Conservation (phyloP, 2,888 invertebrate species). For the Nasonovia ribisnigri region DNA sequence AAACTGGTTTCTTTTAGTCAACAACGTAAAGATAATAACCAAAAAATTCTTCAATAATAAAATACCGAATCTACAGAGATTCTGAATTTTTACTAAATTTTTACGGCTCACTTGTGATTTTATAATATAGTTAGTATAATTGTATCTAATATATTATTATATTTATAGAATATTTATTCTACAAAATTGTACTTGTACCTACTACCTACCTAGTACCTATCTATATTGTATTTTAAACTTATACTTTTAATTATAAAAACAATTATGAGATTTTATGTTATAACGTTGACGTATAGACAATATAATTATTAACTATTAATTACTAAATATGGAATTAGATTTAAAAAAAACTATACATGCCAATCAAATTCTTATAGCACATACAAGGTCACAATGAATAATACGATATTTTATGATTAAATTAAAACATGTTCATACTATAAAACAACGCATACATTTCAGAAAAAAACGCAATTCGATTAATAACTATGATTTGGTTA, state of each 20-base stretch:
- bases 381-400: background rate
- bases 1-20: conserved; percentile 18
- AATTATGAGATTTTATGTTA: background rate
- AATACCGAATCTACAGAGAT: background rate
- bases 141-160: background rate
- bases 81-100: background rate
- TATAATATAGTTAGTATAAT: background rate
- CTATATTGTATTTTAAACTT: background rate
- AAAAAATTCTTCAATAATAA: background rate
- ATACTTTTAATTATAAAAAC: background rate
- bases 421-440: background rate
- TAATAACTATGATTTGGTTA: background rate
- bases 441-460: background rate
- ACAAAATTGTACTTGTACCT: background rate
- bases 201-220: no score
- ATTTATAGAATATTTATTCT: background rate
- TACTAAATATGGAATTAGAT: background rate
- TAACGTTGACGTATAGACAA: background rate
- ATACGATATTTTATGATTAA: background rate
- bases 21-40: background rate
- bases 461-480: background rate
- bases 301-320: background rate
- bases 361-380: background rate
- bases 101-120: background rate
- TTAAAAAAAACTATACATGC: background rate